Evolutionary conservation across 2,113 vertebrate genomes (phyloP).

Genomic region (Poicephalus gulielmi): DNA sequence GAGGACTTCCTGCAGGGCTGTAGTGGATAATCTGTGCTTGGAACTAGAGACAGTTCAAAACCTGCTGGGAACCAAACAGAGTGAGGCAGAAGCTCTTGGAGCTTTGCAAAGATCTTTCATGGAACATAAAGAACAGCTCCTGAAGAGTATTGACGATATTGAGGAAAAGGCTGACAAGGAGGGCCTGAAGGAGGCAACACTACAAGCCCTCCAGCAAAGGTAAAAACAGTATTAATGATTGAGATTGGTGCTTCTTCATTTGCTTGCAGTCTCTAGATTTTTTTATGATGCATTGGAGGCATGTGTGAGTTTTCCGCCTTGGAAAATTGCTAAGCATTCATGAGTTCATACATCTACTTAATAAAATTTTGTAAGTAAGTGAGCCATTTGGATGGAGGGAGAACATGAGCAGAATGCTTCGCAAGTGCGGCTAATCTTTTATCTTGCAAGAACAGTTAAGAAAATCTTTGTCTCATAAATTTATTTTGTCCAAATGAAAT

Average conservation of each 20-base stretch:
- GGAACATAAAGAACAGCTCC: constrained; percentile 85
- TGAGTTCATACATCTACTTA: not conserved
- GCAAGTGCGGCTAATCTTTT: not conserved
- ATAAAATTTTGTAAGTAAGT: not conserved
- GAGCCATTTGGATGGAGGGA: not conserved
- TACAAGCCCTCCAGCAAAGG: constrained; percentile 91
- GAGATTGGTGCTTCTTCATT: not conserved
- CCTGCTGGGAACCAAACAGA: constrained; percentile 90
- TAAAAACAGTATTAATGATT: constrained; percentile 21
- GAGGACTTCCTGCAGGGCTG: constrained; percentile 85
- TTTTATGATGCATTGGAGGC: not conserved
- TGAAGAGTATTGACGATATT: constrained; percentile 83
- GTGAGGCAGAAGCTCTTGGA: constrained; percentile 87
- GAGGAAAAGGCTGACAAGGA: constrained; percentile 83
- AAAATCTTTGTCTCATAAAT: not conserved
- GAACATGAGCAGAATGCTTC: not conserved
- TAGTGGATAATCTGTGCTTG: constrained; percentile 76
- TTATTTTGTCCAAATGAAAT: not conserved
- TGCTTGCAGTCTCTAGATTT: not conserved
- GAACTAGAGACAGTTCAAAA: constrained; percentile 86
- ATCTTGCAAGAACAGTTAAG: not conserved
- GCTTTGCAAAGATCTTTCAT: constrained; percentile 81
- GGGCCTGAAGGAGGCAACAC: constrained; percentile 78
- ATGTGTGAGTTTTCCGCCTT: not conserved
- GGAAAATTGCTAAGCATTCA: not conserved